Percentiles rank a stretch among this genome's conserved stretches.
Conservation (phyloP, 1,140 invertebrate genomes). For the Drosophila cardini region DNA sequence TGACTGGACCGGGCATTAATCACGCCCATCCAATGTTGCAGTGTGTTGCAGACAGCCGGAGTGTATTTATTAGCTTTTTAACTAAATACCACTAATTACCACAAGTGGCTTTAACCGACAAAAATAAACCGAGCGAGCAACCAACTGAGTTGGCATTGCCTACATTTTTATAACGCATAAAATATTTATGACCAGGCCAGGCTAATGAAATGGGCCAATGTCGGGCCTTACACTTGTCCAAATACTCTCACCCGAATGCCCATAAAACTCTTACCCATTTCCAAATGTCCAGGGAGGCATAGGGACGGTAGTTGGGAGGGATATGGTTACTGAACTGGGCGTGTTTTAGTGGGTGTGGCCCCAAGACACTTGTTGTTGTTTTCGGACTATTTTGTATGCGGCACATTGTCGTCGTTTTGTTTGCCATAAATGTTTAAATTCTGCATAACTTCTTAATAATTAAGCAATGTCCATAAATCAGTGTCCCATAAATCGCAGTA, state of each 20-base stretch:
- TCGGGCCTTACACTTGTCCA: constrained; percentile 43
- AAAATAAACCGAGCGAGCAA: background rate
- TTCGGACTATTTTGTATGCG: constrained; percentile 61
- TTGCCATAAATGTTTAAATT: constrained; percentile 81
- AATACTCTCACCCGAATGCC: constrained; percentile 31
- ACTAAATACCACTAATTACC: constrained; percentile 77
- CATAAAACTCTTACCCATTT: constrained; percentile 50
- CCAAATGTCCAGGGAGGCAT: constrained; percentile 36
- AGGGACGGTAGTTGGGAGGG: background rate
- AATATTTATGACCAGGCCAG: constrained; percentile 72
- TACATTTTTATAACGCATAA: constrained; percentile 74
- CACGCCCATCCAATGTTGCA: constrained; percentile 31
- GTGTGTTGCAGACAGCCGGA: constrained; percentile 25
- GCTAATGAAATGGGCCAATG: constrained; percentile 61
- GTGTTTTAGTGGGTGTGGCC: constrained; percentile 5
- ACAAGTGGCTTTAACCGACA: constrained; percentile 64
- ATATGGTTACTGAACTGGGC: constrained; percentile 11
- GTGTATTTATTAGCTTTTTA: constrained; percentile 76
- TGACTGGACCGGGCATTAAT: constrained; percentile 53
- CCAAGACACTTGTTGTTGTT: constrained; percentile 7
- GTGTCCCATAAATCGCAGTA: constrained; percentile 2
- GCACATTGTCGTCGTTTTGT: constrained; percentile 67
- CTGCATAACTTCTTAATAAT: constrained; percentile 79
- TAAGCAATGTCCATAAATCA: constrained; percentile 69
- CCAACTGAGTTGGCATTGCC: constrained; percentile 20